Evolutionary conservation across 1,140 invertebrate genomes (phyloP).

Genomic region (Nixonia krombeini): DNA sequence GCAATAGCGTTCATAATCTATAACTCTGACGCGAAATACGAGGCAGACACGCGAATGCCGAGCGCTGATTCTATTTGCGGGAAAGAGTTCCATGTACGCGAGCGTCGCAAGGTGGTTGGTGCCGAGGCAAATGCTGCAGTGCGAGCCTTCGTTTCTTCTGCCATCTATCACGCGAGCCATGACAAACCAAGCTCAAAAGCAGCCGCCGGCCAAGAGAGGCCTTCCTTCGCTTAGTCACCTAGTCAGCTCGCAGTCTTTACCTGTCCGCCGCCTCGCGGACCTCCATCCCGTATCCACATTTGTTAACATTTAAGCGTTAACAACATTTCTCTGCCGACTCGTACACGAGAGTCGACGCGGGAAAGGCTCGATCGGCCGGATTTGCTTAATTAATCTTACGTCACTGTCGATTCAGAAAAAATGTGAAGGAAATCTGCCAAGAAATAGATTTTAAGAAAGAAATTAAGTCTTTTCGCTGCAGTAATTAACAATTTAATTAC

Average conservation of each 20-base stretch:
- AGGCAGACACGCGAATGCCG: no score
- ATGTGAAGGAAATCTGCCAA: no score
- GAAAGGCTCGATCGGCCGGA: slow-evolving; percentile 20
- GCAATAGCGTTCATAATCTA: slow-evolving; percentile 5
- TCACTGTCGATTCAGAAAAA: no score
- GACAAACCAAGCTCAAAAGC: slow-evolving; percentile 70
- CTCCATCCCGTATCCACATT: slow-evolving; percentile 62
- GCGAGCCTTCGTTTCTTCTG: slow-evolving; percentile 50
- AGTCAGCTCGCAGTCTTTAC: slow-evolving; percentile 51
- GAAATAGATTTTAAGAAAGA: no score
- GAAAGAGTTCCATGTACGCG: slow-evolving; percentile 10
- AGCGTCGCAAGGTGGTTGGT: slow-evolving; percentile 52
- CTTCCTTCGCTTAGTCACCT: slow-evolving; percentile 46
- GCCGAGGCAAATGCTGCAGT: slow-evolving; percentile 34
- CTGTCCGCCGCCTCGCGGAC: slow-evolving; percentile 51
- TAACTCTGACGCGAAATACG: slow-evolving; percentile 15
- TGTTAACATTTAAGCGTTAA: slow-evolving; percentile 70
- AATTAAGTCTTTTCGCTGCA: no score
- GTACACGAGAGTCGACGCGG: slow-evolving; percentile 39
- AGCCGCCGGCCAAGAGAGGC: slow-evolving; percentile 53
- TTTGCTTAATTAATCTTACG: slow-evolving; percentile 10
- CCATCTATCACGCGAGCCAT: slow-evolving; percentile 71
- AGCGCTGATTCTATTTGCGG: slow-evolving; percentile 44
- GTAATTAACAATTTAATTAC: no score
- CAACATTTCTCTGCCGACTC: slow-evolving; percentile 58